These are phyloP conservation scores for Myopa tessellatipennis DNA, from an alignment of 2,888 invertebrate species.

Conservation along the genomic window DNA sequence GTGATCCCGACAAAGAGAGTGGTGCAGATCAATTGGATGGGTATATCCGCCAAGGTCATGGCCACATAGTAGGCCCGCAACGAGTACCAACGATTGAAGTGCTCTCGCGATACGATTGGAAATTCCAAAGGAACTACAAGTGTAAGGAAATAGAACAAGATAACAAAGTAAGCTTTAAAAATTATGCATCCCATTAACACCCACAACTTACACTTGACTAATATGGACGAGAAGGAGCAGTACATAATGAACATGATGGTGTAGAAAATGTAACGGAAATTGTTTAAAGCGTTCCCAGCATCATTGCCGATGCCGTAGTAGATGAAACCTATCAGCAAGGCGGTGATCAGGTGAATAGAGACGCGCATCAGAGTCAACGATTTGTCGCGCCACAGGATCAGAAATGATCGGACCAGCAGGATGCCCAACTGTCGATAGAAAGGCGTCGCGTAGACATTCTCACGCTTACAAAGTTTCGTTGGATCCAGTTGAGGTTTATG, in stretches of 20 bases:
- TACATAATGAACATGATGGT: constrained; percentile 94
- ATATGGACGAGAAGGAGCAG: constrained; percentile 90
- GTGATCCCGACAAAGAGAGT: constrained; percentile 81
- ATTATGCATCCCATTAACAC: not conserved
- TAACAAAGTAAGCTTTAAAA: not conserved
- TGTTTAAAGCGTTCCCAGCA: constrained; percentile 84
- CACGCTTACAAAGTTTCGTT: constrained; percentile 60
- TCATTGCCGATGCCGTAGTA: constrained; percentile 90
- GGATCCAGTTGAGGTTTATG: constrained; percentile 56
- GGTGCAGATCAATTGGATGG: constrained; percentile 82
- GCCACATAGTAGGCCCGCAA: constrained; percentile 85
- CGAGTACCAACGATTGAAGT: constrained; percentile 92
- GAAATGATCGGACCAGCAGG: constrained; percentile 74
- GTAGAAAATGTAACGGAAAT: constrained; percentile 90
- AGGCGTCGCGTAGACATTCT: constrained; percentile 71
- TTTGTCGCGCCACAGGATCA: constrained; percentile 77
- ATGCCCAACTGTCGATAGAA: constrained; percentile 72
- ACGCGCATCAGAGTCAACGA: constrained; percentile 82
- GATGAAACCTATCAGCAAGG: constrained; percentile 82
- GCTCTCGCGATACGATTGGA: constrained; percentile 82
- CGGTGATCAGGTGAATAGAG: constrained; percentile 83
- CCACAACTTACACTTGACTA: constrained; percentile 85
- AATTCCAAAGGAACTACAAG: constrained; percentile 83
- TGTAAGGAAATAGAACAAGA: not conserved
- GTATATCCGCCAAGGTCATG: constrained; percentile 82